Evolutionary conservation across 2,113 vertebrate genomes (phyloP), one percentile per base, ranked within the genome.

Genomic region (Corydoras maculifer): DNA sequence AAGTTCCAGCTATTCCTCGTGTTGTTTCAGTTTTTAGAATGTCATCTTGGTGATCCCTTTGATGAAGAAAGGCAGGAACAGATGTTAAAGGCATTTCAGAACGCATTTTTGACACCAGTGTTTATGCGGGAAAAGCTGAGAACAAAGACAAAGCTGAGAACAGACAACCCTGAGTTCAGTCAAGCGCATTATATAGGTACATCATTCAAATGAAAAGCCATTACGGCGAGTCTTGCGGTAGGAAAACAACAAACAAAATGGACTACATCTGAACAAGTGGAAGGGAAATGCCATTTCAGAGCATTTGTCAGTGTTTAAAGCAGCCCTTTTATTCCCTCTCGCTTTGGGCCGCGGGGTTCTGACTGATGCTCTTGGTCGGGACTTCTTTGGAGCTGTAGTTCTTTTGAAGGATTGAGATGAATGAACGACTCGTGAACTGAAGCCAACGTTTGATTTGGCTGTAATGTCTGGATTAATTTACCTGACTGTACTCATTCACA

Each of bases 221-320:
- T 63, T 63, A 63, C 32, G n/a, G 61, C 2, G 32, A 14, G 61
- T 43, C 31, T 63, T 63, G 18, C 15, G 32, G 12, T 63, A 8
- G 55, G 10, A 55, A 50, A 66, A 63, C 29, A 63, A 32, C 53
- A 51, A 43, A 66, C 48, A 65, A 66, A 70, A 65, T 65, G 62
- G 57, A 58, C 51, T 53, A 53, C 51, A 53, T 53, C 51, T 12
- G 51, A 53, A 53, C 9, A 14, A 53, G 51, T 5, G 51, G 9
- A 12, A 53, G 51, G 51, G 51, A 53, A 43, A 53, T 53, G 51
- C 51, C 13, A 31, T 60, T 54, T 60, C 58, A 60, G 57, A 49
- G 30, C 29, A 14, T 51, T 58, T 75, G 31, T 50, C 64, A 53
- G 61, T 50, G 35, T 54, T 50, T 25, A 69, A 69, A 63, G 31